Base-by-base conservation (phyloP, 2,888 invertebrate genomes). In the Ptychoptera contaminata region DNA sequence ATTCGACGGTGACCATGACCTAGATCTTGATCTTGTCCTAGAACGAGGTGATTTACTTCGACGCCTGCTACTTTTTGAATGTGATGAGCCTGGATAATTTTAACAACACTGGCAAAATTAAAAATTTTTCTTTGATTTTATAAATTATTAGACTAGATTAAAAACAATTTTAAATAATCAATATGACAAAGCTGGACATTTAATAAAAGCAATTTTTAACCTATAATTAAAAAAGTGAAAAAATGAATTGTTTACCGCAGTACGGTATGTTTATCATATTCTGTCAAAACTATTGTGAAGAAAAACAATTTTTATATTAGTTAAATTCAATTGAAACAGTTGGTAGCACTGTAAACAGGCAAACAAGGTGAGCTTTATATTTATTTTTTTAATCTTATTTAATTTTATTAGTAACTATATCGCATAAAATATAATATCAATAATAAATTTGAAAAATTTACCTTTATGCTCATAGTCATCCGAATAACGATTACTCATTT, bases 101-200 rank as follows among this genome's bases (percentile, higher is more conserved):
- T 44, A 37, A 42, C 15, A 48, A 50, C 45, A 52, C 52, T 52
- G 51, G 49, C 51, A 50, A 52, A 50, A 52, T 68, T 50, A 46
- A 50, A 46, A 47, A 46, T 47, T n/a, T 42, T 31, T 31, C 34
- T 15, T 42, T 42, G 42, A 42, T 16, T 42, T 23, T 16, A 42
- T 42, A 42, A 34, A 34, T 16, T 32, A 40, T 16, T 16, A 32
- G 31, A 32, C 30, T 40, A 30, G n/a, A n/a, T n/a, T n/a, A n/a
- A n/a, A 40, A 40, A 40, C 30, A 29, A 30, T 30, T 30, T 23
- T 23, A 30, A 40, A 40, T 30, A 14, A 40, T 29, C 23, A 38
- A 40, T 29, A 40, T 5, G 4, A 7, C 23, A 23, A 23, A 23
- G 23, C 3, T 5, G 23, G 23, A 7, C 23, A 5, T 23, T 5